These are phyloP conservation scores for Apamea epomidion DNA, from an alignment of 2,888 invertebrate species.

Conservation along the genomic window DNA sequence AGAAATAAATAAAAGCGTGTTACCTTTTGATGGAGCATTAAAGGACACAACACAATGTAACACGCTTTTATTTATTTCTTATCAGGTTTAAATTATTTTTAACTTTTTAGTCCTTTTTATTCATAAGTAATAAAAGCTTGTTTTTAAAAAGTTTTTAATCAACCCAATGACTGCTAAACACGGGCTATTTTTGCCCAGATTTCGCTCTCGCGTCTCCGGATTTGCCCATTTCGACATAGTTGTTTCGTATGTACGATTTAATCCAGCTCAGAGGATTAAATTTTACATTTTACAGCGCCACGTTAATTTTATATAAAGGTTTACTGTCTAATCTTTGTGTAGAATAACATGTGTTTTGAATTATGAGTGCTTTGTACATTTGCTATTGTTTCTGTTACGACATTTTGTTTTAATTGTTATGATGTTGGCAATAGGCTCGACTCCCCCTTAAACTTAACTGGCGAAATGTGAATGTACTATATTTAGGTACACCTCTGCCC, in stretches of 20 bases:
- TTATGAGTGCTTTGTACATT: conserved; percentile 27
- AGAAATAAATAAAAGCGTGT: no score
- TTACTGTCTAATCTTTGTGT: conserved; percentile 50
- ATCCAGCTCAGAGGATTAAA: conserved; percentile 64
- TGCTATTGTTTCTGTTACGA: not conserved
- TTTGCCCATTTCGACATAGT: conserved; percentile 58
- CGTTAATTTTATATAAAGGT: conserved; percentile 58
- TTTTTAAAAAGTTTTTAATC: no score
- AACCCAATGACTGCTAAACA: conserved; percentile 11
- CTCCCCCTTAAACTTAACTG: not conserved
- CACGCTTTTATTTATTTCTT: no score
- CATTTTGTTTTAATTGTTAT: not conserved
- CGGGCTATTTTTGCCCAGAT: conserved; percentile 40
- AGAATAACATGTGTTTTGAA: conserved; percentile 45
- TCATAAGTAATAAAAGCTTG: no score
- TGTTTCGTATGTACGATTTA: conserved; percentile 58
- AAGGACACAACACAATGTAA: no score
- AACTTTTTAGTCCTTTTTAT: no score
- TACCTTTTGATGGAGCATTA: no score
- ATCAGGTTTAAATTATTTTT: no score
- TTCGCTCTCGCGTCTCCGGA: conserved; percentile 50
- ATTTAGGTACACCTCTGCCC: no score
- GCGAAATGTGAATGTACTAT: no score
- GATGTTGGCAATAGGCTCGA: not conserved
- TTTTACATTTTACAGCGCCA: conserved; percentile 53